Conservation (phyloP, 2,113 vertebrate genomes). For the Hyaena hyaena region DNA sequence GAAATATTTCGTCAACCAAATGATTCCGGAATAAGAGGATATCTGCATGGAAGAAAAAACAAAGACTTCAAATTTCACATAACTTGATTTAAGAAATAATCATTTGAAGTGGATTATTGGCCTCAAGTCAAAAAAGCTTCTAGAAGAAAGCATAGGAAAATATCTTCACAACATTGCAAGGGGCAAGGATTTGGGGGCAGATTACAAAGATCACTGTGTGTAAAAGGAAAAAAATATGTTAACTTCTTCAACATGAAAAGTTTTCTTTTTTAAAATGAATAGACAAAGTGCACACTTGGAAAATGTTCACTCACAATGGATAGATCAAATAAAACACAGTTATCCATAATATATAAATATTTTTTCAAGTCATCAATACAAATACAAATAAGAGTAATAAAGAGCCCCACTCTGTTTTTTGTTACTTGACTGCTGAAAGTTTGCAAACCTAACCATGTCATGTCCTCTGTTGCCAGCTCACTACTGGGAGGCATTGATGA, state of each 20-base stretch:
- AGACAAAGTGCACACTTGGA: not conserved
- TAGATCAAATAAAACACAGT: not conserved
- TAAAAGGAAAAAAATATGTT: not conserved
- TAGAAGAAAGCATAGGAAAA: not conserved
- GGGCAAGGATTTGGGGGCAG: not conserved
- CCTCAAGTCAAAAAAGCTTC: not conserved
- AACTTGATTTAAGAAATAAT: not conserved
- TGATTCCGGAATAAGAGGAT: not conserved
- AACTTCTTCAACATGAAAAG: not conserved
- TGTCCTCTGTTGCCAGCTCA: not conserved
- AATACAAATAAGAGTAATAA: not conserved
- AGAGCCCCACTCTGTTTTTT: not conserved
- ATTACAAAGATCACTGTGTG: not conserved
- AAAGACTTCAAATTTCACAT: not conserved
- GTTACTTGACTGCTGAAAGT: not conserved
- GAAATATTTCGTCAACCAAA: not conserved
- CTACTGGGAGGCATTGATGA: not conserved
- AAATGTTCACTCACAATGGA: not conserved
- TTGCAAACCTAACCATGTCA: not conserved
- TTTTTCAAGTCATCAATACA: not conserved
- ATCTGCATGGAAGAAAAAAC: not conserved
- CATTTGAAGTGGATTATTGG: not conserved
- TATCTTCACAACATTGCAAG: not conserved
- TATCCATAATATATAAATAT: not conserved
- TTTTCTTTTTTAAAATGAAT: not conserved